These are phyloP conservation scores for Procambarus clarkii DNA, from an alignment of 1,140 invertebrate species.

Conservation along the genomic window DNA sequence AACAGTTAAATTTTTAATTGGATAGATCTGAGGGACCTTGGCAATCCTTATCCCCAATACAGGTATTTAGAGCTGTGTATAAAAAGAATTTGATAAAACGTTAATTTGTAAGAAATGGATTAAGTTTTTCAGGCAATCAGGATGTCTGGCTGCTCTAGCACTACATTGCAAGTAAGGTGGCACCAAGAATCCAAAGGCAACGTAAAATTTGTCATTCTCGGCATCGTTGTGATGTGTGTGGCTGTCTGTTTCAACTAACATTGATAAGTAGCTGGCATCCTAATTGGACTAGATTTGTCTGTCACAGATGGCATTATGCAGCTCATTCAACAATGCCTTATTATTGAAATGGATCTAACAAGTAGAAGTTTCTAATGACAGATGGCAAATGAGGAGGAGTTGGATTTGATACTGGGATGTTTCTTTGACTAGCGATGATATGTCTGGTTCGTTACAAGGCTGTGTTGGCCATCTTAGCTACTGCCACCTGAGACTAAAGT, in stretches of 20 bases:
- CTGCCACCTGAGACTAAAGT: constrained; percentile 64
- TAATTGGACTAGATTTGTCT: constrained; percentile 25
- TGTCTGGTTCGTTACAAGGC: constrained; percentile 16
- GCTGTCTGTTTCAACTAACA: neutral
- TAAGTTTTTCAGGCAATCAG: constrained; percentile 3
- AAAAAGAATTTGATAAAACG: too few relatives aligned
- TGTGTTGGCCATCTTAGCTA: constrained; percentile 19
- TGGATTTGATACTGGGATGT: constrained; percentile 16
- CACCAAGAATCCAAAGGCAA: neutral
- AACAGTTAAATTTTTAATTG: too few relatives aligned
- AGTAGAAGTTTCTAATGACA: neutral
- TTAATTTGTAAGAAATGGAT: neutral
- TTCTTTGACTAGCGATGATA: constrained; percentile 19
- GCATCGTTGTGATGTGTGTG: constrained; percentile 16
- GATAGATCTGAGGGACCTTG: too few relatives aligned
- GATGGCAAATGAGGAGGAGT: neutral
- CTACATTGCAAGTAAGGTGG: neutral
- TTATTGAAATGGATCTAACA: constrained; percentile 7
- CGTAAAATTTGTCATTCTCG: neutral
- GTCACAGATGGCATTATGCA: constrained; percentile 30
- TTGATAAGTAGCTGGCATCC: neutral
- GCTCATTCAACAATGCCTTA: constrained; percentile 10
- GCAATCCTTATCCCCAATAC: too few relatives aligned
- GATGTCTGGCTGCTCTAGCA: neutral
- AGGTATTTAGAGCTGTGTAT: too few relatives aligned